A percentile compares a stretch with the other conserved stretches of the same genome.
These are phyloP conservation scores for Dynastes grantii DNA, from an alignment of 2,888 invertebrate genomes.

Conservation along the genomic window DNA sequence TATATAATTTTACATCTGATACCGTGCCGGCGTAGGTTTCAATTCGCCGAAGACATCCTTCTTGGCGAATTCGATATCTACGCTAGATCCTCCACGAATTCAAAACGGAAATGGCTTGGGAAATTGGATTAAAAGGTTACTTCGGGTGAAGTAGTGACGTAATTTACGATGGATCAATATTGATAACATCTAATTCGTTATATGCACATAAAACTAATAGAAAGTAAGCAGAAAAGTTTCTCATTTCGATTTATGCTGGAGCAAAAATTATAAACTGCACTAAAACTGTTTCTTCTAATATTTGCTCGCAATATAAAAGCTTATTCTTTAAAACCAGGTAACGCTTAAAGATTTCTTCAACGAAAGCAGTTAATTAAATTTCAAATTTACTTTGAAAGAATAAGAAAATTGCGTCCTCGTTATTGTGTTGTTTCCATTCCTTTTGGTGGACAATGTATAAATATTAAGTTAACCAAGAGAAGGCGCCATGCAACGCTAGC, in stretches of 20 bases:
- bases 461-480: background rate
- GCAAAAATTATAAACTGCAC: background rate
- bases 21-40: background rate
- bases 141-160: background rate
- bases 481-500: background rate
- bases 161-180: background rate
- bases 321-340: too few species aligned
- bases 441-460: too few species aligned
- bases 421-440: too few species aligned
- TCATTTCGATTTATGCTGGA: background rate
- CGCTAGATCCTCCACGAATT: constrained; percentile 5
- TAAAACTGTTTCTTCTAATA: too few species aligned
- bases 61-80: background rate
- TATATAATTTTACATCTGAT: too few species aligned
- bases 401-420: too few species aligned
- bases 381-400: too few species aligned
- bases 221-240: background rate
- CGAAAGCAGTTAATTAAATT: too few species aligned
- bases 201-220: background rate
- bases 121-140: constrained; percentile 10
- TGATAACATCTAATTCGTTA: background rate
- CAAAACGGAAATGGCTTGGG: constrained; percentile 12
- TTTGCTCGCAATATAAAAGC: too few species aligned
- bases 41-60: background rate
- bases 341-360: too few species aligned